Base-by-base conservation (phyloP, 1,140 invertebrate genomes). In the Liolophura sinensis region DNA sequence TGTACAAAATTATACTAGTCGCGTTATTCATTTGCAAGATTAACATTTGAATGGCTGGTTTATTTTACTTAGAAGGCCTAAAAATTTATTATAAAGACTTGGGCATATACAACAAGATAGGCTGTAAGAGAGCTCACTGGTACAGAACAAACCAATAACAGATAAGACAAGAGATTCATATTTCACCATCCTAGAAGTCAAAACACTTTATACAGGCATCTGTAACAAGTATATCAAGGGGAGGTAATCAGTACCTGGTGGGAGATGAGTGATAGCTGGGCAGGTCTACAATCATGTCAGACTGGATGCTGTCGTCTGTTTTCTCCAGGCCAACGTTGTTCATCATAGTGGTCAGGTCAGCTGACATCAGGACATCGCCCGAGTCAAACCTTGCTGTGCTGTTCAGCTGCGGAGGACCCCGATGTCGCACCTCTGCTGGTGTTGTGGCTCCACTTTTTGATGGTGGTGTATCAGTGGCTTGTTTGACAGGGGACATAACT, bases 241-340 rank as follows among this genome's bases (percentile, higher is more conserved):
- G n/a, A n/a, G n/a, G 7, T 50, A 49, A 51, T 9, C 52, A 63
- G 48, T 50, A 76, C 74, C 73, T 76, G 27, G 70, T 66, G 18
- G 75, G 73, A 51, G 75, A 76, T 14, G 74, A 78, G 22, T 74
- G 70, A 61, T 78, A 79, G 50, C 74, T 76, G 22, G 79, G 78
- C 22, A 79, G 61, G 55, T 82, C 78, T 47, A 82, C 72, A 60
- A 80, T 74, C 65, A 78, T 73, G 6, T 80, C 75, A 1, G 75
- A 78, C 62, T 75, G 71, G n/a, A 79, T 62, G 65, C 79, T 82
- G 31, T 77, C 73, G 15, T 72, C 70, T n/a, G 78, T 74, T 51
- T 69, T 69, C 55, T 80, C 73, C 46, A 78, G 52, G n/a, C 54
- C 60, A 40, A 76, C 69, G 59, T 75, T 73, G 62, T 70, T 72